Percentiles rank a stretch among this genome's conserved stretches.
These are phyloP conservation scores for Gila robusta DNA, from an alignment of 2,797 vertebrate genomes.

Conservation along the genomic window DNA sequence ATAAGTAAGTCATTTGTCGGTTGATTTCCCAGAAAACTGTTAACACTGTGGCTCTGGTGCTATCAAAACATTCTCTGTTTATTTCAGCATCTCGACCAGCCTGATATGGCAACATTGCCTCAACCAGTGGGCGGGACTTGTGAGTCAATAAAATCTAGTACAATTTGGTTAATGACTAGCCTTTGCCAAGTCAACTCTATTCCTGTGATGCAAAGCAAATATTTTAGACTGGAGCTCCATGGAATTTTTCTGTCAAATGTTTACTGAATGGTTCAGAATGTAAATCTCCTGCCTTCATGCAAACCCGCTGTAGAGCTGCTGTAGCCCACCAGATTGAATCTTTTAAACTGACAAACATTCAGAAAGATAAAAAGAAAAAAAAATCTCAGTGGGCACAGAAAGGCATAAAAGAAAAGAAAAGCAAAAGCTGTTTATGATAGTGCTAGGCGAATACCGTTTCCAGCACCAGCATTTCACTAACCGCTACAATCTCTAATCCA, in stretches of 20 bases:
- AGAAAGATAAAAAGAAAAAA: not conserved
- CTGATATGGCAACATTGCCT: not conserved
- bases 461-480: not conserved
- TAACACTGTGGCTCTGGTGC: not conserved
- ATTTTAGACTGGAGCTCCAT: not conserved
- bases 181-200: not conserved
- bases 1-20: no score
- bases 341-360: slow-evolving; percentile 17
- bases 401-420: not conserved
- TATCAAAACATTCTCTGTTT: not conserved
- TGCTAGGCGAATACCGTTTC: not conserved
- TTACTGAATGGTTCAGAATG: slow-evolving; percentile 11
- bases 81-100: not conserved
- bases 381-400: slow-evolving; percentile 15
- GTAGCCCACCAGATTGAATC: slow-evolving; percentile 27
- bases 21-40: no score
- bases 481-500: not conserved
- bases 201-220: not conserved
- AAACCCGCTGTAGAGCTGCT: slow-evolving; percentile 5
- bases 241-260: not conserved
- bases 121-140: not conserved
- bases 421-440: not conserved
- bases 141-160: not conserved
- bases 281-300: slow-evolving; percentile 20
- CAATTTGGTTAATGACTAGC: not conserved